Conservation (phyloP, 1,140 invertebrate species). For the Microplitis mediator region DNA sequence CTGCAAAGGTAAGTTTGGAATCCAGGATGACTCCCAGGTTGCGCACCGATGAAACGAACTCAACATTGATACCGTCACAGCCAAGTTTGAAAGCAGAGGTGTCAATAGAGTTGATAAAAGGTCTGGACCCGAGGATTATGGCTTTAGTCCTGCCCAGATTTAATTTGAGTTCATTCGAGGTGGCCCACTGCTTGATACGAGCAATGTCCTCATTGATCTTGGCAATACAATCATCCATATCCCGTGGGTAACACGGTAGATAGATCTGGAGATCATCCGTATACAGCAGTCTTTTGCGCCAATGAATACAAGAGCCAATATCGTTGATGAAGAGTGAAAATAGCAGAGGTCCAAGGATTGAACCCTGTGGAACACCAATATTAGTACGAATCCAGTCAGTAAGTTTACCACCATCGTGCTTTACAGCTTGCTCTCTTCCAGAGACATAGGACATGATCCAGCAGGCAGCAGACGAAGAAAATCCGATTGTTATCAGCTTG, state of each 20-base stretch:
- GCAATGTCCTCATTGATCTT: no score
- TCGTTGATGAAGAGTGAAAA: constrained; percentile 25
- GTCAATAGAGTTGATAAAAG: no score
- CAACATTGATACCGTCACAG: no score
- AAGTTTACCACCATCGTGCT: background rate
- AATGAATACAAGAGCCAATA: background rate
- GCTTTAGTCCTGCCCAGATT: no score
- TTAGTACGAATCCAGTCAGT: background rate
- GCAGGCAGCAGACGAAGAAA: background rate
- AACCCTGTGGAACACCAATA: constrained; percentile 7
- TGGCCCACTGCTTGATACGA: no score
- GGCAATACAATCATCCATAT: no score
- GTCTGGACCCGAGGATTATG: no score
- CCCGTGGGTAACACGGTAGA: background rate
- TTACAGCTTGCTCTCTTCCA: background rate
- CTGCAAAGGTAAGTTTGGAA: no score
- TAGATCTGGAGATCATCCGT: constrained; percentile 22
- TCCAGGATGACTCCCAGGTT: no score
- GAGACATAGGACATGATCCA: constrained; percentile 5
- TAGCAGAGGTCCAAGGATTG: constrained; percentile 4
- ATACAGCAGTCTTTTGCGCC: background rate
- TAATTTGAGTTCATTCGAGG: no score
- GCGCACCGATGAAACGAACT: no score
- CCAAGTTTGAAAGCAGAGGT: no score
- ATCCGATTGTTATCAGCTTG: constrained; percentile 3